Evolutionary conservation across 1,140 invertebrate genomes (phyloP).

Genomic region (Luehdorfia chinensis): DNA sequence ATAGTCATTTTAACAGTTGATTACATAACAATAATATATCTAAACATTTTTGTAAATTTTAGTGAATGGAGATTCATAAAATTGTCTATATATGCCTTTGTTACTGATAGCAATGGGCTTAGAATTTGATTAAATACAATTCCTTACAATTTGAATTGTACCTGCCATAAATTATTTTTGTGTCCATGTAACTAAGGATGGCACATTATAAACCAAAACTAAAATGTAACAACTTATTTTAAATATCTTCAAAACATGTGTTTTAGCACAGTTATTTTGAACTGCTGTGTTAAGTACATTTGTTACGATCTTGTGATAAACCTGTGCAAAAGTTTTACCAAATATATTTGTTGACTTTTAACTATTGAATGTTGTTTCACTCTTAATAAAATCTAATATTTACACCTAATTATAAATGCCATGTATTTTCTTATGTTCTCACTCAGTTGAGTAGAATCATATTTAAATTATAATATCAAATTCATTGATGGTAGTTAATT

Average conservation of each 20-base stretch:
- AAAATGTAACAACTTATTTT: background rate
- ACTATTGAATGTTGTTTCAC: conserved; percentile 12
- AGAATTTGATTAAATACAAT: too few species aligned
- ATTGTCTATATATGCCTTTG: too few species aligned
- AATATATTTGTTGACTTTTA: conserved; percentile 19
- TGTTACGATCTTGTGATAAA: conserved; percentile 27
- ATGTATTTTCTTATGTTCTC: conserved; percentile 30
- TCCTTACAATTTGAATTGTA: too few species aligned
- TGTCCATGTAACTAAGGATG: too few species aligned
- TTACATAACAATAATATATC: too few species aligned
- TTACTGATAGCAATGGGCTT: too few species aligned
- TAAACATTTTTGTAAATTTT: too few species aligned
- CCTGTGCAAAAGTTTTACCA: conserved; percentile 13
- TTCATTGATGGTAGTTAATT: too few species aligned
- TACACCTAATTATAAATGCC: conserved; percentile 51
- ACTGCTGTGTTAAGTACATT: background rate
- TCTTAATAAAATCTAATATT: conserved; percentile 29
- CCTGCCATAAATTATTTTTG: too few species aligned
- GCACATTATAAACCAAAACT: conserved; percentile 2
- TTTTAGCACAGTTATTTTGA: background rate
- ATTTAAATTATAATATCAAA: too few species aligned
- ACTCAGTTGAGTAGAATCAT: background rate
- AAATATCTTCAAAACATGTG: background rate
- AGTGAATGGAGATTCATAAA: too few species aligned
- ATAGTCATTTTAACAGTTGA: background rate